Conservation (phyloP, 2,797 vertebrate species). For the Rhinatrema bivittatum region DNA sequence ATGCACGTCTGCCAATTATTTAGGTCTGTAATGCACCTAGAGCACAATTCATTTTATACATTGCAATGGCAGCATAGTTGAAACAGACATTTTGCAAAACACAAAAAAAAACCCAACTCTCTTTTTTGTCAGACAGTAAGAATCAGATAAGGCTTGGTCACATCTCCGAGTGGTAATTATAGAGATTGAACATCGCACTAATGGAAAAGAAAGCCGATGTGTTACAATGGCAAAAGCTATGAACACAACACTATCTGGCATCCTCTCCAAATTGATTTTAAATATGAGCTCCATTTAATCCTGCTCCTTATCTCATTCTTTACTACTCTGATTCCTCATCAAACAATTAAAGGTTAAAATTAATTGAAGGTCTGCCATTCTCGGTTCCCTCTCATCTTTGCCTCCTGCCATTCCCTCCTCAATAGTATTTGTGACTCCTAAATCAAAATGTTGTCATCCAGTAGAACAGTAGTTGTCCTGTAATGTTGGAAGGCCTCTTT, state of each 20-base stretch:
- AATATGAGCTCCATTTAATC: slow-evolving; percentile 25
- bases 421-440: slow-evolving; percentile 24
- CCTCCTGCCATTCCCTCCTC: neutral
- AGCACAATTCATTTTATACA: no score
- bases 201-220: slow-evolving; percentile 1
- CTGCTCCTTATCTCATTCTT: slow-evolving; percentile 21
- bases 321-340: slow-evolving; percentile 24
- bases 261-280: slow-evolving; percentile 19
- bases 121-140: no score
- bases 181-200: slow-evolving; percentile 4
- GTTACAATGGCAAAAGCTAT: neutral
- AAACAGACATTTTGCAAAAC: no score
- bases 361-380: slow-evolving; percentile 24
- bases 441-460: slow-evolving; percentile 39
- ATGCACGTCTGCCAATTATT: no score
- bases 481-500: slow-evolving; percentile 13
- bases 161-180: slow-evolving; percentile 3
- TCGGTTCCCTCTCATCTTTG: slow-evolving; percentile 15
- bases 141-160: slow-evolving; percentile 7
- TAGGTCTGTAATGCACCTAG: no score
- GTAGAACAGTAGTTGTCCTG: slow-evolving; percentile 24
- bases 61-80: no score
- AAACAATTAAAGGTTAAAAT: slow-evolving; percentile 24
- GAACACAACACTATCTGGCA: neutral
- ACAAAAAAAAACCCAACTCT: no score